These are phyloP conservation scores for Microctenopoma stevenorrisi DNA, from an alignment of 2,797 vertebrate genomes.

Conservation along the genomic window DNA sequence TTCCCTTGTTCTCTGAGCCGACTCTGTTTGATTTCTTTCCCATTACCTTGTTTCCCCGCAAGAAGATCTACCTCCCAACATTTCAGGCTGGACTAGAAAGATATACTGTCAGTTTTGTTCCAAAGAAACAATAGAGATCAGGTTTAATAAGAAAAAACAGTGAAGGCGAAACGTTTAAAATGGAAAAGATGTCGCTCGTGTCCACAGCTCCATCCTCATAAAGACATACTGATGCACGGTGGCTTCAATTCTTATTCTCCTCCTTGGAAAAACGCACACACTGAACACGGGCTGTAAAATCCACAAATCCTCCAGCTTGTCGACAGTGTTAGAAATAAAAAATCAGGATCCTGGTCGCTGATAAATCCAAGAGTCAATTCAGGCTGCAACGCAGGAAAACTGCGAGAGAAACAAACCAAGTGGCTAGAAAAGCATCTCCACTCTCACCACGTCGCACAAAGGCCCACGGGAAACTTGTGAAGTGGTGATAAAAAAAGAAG, in stretches of 20 bases:
- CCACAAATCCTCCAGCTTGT: conserved; percentile 47
- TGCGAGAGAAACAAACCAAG: conserved; percentile 40
- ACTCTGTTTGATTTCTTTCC: conserved; percentile 71
- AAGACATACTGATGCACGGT: conserved; percentile 66
- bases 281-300: conserved; percentile 55
- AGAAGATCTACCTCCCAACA: conserved; percentile 48
- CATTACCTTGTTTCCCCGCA: conserved; percentile 71
- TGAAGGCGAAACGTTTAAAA: conserved; percentile 48
- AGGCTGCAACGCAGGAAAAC: conserved; percentile 26
- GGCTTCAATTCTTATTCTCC: conserved; percentile 48
- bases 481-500: conserved; percentile 32
- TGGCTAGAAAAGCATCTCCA: conserved; percentile 46
- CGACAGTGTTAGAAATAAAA: background rate
- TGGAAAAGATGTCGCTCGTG: conserved; percentile 58
- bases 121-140: conserved; percentile 22
- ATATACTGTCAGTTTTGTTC: conserved; percentile 12
- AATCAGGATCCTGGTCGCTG: conserved; percentile 37
- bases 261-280: conserved; percentile 8
- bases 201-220: conserved; percentile 78
- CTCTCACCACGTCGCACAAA: conserved; percentile 37
- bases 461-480: conserved; percentile 58
- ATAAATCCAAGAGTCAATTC: conserved; percentile 50
- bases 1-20: conserved; percentile 73
- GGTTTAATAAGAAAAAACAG: conserved; percentile 11
- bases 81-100: conserved; percentile 6